A percentile compares a stretch with the other conserved stretches of the same genome.
phyloP scores from a whole-genome alignment of 2,888 invertebrate species.

The Marronus borbonicus region DNA sequence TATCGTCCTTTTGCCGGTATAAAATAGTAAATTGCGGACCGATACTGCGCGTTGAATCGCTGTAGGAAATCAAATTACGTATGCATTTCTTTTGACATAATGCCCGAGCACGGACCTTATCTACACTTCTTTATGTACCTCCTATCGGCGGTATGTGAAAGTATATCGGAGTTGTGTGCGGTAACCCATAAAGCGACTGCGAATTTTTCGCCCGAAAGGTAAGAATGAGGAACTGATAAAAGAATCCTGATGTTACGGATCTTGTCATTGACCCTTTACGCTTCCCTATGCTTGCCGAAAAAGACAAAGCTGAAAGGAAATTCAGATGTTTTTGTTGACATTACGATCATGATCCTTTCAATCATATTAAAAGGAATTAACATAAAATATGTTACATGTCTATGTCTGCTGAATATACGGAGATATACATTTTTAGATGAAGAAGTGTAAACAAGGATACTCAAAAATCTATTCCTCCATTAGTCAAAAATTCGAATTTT shows the following conservation, averaged over 20 bases:
- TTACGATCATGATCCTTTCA: no score
- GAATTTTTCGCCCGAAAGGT: conserved; percentile 38
- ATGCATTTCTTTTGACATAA: conserved; percentile 65
- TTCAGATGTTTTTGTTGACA: neutral
- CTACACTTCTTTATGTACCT: conserved; percentile 45
- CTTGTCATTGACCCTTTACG: conserved; percentile 17
- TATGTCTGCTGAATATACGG: no score
- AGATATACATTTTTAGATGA: no score
- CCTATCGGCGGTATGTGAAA: conserved; percentile 38
- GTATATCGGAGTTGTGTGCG: conserved; percentile 39
- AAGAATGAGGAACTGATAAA: conserved; percentile 34
- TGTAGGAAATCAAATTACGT: conserved; percentile 68
- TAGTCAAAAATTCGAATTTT: no score
- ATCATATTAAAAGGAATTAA: no score
- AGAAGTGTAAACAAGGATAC: no score
- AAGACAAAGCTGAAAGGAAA: neutral
- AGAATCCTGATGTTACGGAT: conserved; percentile 19
- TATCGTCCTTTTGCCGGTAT: conserved; percentile 62
- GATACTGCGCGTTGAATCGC: conserved; percentile 29
- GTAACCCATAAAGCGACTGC: conserved; percentile 30
- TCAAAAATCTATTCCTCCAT: no score
- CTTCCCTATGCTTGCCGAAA: neutral
- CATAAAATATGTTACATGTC: no score
- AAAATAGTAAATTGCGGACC: conserved; percentile 56
- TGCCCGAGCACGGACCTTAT: conserved; percentile 39